Base-by-base conservation (phyloP, 2,113 vertebrate genomes). In the Vidua macroura region DNA sequence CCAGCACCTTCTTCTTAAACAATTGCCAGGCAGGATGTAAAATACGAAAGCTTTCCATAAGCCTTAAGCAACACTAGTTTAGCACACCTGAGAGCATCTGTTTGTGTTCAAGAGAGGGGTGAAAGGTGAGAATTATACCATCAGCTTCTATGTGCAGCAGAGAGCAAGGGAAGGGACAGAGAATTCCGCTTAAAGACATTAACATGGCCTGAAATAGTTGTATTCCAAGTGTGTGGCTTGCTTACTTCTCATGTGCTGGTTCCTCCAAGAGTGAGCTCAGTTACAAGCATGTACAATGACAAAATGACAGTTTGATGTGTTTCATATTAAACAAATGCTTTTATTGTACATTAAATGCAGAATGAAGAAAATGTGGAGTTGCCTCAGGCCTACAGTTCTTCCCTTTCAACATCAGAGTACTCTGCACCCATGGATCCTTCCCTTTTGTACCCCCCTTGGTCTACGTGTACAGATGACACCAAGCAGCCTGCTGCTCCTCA, bases 341-440 rank as follows among this genome's bases (percentile, higher is more conserved):
- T 82, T 93, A 13, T 97, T 96, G 17, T 73, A 41, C 56, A 41
- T 96, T 79, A 96, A 93, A 97, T 93, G 60, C 96, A 98, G 97
- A 97, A 92, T 96, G 98, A 98, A 97, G 98, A 98, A 83, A 98
- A 66, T 39, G 44, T 96, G 96, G 98, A 98, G 83, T 92, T 97
- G 73, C 95, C 96, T 80, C 97, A 97, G 92, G 95, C 92, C 93
- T 98, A 94, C 60, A 89, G 86, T 77, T 92, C 97, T 93, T 96
- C 97, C 95, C 94, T 97, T 94, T 92, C 96, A 66, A 83, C 96
- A 35, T 77, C 97, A 51, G 98, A 98, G 93, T 98, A 91, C 96
- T 94, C 97, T 67, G 85, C 67, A 35, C 94, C 97, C 52, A 51
- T 96, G 96, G 98, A 98, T 75, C 77, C 97, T 68, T 97, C 98